Conservation (phyloP, 2,888 invertebrate genomes). For the Cheilosia variabilis region DNA sequence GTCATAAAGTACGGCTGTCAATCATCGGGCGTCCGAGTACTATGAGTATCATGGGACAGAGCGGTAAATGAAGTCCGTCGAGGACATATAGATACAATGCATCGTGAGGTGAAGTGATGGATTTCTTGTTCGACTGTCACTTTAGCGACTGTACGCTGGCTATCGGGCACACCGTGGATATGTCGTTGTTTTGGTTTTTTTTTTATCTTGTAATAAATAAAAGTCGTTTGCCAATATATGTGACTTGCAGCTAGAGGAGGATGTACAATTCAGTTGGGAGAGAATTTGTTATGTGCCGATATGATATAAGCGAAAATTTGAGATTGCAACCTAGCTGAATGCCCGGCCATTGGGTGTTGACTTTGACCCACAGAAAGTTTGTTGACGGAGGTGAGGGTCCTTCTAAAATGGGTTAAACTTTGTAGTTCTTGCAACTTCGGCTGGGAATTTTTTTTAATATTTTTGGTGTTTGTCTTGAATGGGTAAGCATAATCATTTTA, state of each 20-base stretch:
- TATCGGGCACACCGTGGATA: constrained; percentile 1
- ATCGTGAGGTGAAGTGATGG: constrained; percentile 62
- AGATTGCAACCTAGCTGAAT: too few species aligned
- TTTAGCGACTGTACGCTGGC: constrained; percentile 24
- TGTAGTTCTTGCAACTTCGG: too few species aligned
- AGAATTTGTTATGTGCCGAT: too few species aligned
- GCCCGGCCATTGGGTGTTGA: too few species aligned
- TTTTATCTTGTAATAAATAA: constrained; percentile 15
- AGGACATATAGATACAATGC: constrained; percentile 46
- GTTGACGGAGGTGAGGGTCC: too few species aligned
- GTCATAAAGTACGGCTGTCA: constrained; percentile 63
- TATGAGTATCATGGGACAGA: constrained; percentile 54
- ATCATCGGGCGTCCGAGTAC: constrained; percentile 42
- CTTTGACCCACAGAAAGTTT: too few species aligned
- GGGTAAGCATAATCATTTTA: too few species aligned
- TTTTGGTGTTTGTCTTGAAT: too few species aligned
- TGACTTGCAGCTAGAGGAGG: neutral
- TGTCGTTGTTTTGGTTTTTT: neutral
- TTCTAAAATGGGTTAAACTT: too few species aligned
- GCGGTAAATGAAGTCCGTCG: constrained; percentile 67
- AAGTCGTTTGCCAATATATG: constrained; percentile 13
- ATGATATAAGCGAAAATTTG: too few species aligned
- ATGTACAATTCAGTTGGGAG: constrained; percentile 26
- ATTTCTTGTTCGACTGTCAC: constrained; percentile 67
- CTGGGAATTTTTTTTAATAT: too few species aligned